A percentile compares a stretch with the other conserved stretches of the same genome.
These are phyloP conservation scores for Drosophila peninsularis DNA, from an alignment of 2,888 invertebrate species.

Conservation along the genomic window DNA sequence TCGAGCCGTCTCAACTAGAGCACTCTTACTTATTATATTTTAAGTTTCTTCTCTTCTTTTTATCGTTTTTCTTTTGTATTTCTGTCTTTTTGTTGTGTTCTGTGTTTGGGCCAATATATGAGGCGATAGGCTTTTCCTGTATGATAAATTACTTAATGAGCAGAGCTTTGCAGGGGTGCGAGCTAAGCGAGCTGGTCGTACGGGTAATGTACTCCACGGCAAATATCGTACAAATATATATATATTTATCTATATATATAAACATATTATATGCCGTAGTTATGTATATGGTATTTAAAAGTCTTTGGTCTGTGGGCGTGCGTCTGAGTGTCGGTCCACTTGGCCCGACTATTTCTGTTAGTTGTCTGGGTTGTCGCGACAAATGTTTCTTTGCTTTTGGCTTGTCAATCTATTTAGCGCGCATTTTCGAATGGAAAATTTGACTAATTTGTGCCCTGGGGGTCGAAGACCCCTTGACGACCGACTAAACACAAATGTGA, in stretches of 20 bases:
- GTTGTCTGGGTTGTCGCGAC: slow-evolving; percentile 55
- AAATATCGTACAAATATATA: slow-evolving; percentile 14
- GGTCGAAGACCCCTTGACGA: slow-evolving; percentile 65
- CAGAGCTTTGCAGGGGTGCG: slow-evolving; percentile 50
- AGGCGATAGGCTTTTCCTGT: slow-evolving; percentile 34
- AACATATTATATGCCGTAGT: slow-evolving; percentile 2
- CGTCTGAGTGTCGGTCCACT: slow-evolving; percentile 34
- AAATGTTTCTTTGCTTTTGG: slow-evolving; percentile 47
- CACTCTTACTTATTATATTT: background rate
- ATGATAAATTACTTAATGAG: slow-evolving; percentile 64
- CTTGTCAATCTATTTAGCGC: slow-evolving; percentile 61
- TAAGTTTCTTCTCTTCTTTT: slow-evolving; percentile 8
- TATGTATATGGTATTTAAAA: slow-evolving; percentile 20
- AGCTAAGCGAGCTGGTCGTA: background rate
- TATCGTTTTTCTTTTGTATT: slow-evolving; percentile 16
- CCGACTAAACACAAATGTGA: slow-evolving; percentile 10
- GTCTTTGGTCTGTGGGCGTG: slow-evolving; percentile 18
- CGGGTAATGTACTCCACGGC: slow-evolving; percentile 12
- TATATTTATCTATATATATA: slow-evolving; percentile 11
- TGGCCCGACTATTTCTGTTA: slow-evolving; percentile 52
- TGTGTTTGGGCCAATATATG: slow-evolving; percentile 37
- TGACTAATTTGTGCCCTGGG: slow-evolving; percentile 62
- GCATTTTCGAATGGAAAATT: slow-evolving; percentile 61
- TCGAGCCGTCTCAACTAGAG: no score
- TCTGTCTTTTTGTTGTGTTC: background rate